These are phyloP conservation scores for Drosophila equinoxialis DNA, from an alignment of 1,140 invertebrate species.

Conservation along the genomic window DNA sequence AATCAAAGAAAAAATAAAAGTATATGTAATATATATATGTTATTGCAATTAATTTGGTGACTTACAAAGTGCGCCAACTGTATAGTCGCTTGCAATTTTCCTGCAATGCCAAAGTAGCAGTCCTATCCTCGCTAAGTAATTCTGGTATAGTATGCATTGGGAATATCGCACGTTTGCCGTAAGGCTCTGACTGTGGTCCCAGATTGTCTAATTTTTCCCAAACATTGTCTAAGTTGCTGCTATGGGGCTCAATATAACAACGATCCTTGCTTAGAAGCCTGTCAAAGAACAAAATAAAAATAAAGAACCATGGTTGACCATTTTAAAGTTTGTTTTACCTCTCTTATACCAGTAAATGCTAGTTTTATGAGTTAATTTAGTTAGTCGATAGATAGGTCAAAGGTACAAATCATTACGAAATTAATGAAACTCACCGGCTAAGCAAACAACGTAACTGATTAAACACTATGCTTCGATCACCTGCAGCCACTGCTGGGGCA, in stretches of 20 bases:
- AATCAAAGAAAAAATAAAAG: conserved; percentile 43
- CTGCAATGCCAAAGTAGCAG: conserved; percentile 45
- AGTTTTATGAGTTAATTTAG: neutral
- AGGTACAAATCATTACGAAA: neutral
- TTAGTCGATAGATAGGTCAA: too few relatives aligned
- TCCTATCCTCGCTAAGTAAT: conserved; percentile 54
- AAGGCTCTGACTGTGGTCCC: conserved; percentile 80
- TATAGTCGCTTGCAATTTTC: conserved; percentile 78
- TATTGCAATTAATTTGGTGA: neutral
- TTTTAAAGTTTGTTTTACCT: too few relatives aligned
- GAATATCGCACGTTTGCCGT: conserved; percentile 84
- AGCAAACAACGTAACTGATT: conserved; percentile 39
- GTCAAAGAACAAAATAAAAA: neutral
- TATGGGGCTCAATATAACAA: conserved; percentile 74
- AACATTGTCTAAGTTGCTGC: conserved; percentile 52
- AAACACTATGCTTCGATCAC: conserved; percentile 34
- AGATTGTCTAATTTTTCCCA: conserved; percentile 82
- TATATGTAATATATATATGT: neutral
- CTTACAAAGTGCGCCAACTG: conserved; percentile 81
- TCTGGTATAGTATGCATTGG: conserved; percentile 84
- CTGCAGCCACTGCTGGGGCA: conserved; percentile 34
- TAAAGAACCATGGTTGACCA: neutral
- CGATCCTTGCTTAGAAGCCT: conserved; percentile 68
- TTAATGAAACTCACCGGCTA: conserved; percentile 26
- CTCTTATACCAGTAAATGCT: too few relatives aligned